Evolutionary conservation across 2,888 invertebrate species (phyloP).

Genomic region (Enchytraeus crypticus): DNA sequence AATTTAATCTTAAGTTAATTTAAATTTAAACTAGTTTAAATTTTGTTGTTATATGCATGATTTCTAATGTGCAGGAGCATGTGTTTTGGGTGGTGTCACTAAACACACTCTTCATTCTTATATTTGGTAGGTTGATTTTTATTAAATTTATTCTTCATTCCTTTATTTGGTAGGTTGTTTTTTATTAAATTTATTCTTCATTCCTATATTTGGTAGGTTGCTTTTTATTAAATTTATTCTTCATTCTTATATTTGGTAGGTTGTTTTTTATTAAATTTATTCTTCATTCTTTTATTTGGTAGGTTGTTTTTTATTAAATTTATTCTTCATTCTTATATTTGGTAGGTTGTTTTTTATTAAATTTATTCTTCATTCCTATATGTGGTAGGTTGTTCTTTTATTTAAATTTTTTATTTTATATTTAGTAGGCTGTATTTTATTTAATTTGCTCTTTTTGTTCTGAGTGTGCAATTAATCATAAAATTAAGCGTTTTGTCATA

Average conservation of each 20-base stretch:
- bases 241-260: constrained; percentile 2
- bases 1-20: too few species aligned
- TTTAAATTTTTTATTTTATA: too few species aligned
- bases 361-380: constrained; percentile 89
- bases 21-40: too few species aligned
- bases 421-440: background rate
- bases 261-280: too few species aligned
- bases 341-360: background rate
- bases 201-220: constrained; percentile 71
- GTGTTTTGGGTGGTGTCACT: constrained; percentile 98
- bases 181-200: too few species aligned
- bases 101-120: constrained; percentile 89
- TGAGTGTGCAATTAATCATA: too few species aligned
- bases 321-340: background rate
- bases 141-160: background rate
- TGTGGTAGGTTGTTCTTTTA: constrained; percentile 58
- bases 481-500: too few species aligned
- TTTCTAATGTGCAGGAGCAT: constrained; percentile 64
- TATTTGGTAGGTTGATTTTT: constrained; percentile 61
- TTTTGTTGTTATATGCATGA: background rate
- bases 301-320: constrained; percentile 30
- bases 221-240: background rate
- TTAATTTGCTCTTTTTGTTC: too few species aligned
- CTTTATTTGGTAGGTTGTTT: constrained; percentile 3
- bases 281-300: constrained; percentile 88